Conservation (phyloP, 2,797 vertebrate genomes). For the Rhynchotus rufescens region DNA sequence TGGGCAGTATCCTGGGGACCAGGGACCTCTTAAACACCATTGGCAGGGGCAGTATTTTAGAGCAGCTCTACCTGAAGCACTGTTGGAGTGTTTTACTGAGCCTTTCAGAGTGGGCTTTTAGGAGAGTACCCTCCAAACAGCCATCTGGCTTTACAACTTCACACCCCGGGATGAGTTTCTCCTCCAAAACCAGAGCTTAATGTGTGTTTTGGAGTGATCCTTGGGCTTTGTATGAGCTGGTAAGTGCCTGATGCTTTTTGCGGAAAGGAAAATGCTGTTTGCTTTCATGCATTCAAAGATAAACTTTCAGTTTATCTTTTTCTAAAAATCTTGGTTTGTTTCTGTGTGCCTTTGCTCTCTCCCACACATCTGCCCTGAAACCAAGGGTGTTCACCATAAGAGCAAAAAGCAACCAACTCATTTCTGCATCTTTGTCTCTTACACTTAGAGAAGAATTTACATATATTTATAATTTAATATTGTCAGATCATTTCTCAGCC, state of each 20-base stretch:
- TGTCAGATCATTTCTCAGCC: background rate
- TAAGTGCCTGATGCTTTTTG: background rate
- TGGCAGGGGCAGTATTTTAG: background rate
- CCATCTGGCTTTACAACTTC: background rate
- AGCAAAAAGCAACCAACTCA: background rate
- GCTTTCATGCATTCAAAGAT: background rate
- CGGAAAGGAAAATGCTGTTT: background rate
- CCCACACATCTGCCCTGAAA: background rate
- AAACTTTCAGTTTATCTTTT: background rate
- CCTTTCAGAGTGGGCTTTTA: background rate
- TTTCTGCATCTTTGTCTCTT: background rate
- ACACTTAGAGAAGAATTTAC: background rate
- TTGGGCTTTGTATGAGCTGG: background rate
- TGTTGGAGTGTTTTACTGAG: background rate
- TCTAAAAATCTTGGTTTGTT: background rate
- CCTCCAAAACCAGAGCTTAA: background rate
- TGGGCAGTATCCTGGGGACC: background rate
- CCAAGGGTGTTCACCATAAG: background rate
- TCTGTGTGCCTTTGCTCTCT: background rate
- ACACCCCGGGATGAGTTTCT: background rate
- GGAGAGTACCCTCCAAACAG: background rate
- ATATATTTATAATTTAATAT: background rate
- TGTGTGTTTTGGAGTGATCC: rapidly evolving
- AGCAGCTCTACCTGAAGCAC: background rate
- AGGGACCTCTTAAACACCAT: background rate